Evolutionary conservation across 2,113 vertebrate genomes (phyloP).

Genomic region (Catharus fuscescens): DNA sequence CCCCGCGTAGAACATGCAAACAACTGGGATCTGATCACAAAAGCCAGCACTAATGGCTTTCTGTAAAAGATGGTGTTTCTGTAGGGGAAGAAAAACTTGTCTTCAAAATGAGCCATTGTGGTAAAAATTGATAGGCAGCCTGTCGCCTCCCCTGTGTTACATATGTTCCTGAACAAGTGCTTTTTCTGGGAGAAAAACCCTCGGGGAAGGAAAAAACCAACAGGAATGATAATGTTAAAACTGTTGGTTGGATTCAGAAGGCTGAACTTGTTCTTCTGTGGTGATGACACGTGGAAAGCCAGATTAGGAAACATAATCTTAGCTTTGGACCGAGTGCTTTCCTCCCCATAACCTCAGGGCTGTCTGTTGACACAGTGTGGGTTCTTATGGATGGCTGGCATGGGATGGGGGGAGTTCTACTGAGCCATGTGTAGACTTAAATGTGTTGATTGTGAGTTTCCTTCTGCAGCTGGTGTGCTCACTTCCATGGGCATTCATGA

Average conservation of each 20-base stretch:
- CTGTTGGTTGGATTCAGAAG: background rate
- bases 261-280: background rate
- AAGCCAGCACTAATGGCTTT: slow-evolving; percentile 35
- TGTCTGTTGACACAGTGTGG: background rate
- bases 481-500: background rate
- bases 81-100: slow-evolving; percentile 1
- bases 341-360: background rate
- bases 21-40: slow-evolving; percentile 61
- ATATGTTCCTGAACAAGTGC: background rate
- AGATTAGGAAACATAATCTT: slow-evolving; percentile 26
- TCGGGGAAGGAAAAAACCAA: background rate
- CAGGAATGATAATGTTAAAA: background rate
- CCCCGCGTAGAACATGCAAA: slow-evolving; percentile 47
- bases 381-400: background rate
- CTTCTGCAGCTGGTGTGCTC: background rate
- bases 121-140: slow-evolving; percentile 33
- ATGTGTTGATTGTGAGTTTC: background rate
- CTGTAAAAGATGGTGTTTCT: slow-evolving; percentile 46
- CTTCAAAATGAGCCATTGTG: slow-evolving; percentile 21
- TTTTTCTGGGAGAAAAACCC: background rate
- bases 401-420: background rate
- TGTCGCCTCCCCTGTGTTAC: background rate
- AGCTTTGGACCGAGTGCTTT: background rate
- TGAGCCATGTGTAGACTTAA: background rate
- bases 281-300: slow-evolving; percentile 44